These are phyloP conservation scores for Pteromalus puparum DNA, from an alignment of 1,140 invertebrate species.

Conservation along the genomic window DNA sequence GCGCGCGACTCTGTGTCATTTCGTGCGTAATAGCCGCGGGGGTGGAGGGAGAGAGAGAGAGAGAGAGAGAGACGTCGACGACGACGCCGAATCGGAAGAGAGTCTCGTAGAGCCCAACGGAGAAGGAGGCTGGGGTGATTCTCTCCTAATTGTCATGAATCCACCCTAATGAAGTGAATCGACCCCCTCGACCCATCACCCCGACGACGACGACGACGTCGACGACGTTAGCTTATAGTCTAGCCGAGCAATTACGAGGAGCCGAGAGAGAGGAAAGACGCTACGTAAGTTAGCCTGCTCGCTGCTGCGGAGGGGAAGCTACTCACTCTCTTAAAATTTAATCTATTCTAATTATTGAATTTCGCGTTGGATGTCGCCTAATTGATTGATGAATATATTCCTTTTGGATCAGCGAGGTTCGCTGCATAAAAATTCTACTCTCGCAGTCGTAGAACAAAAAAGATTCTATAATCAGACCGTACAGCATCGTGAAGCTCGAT, in stretches of 20 bases:
- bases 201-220: slow-evolving; percentile 20
- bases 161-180: slow-evolving; percentile 59
- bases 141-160: slow-evolving; percentile 55
- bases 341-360: slow-evolving; percentile 42
- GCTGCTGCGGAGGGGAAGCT: background rate
- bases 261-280: slow-evolving; percentile 8
- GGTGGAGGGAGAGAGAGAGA: slow-evolving; percentile 46
- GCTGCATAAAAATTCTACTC: background rate
- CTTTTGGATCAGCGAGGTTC: background rate
- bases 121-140: slow-evolving; percentile 2
- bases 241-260: slow-evolving; percentile 37
- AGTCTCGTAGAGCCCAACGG: slow-evolving; percentile 9
- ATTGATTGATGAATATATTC: slow-evolving; percentile 16
- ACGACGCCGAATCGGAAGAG: slow-evolving; percentile 50
- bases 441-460: background rate
- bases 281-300: slow-evolving; percentile 6
- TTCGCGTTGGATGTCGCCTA: background rate
- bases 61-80: slow-evolving; percentile 54
- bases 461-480: too few relatives aligned
- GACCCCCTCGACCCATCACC: slow-evolving; percentile 56
- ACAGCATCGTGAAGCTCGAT: background rate
- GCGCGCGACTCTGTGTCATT: slow-evolving; percentile 50
- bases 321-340: slow-evolving; percentile 26
- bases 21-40: slow-evolving; percentile 54
- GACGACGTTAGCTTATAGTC: slow-evolving; percentile 36